Percentiles rank a stretch among this genome's conserved stretches.
phyloP scores from a whole-genome alignment of 2,113 vertebrate species.

The Calidris pygmaea region DNA sequence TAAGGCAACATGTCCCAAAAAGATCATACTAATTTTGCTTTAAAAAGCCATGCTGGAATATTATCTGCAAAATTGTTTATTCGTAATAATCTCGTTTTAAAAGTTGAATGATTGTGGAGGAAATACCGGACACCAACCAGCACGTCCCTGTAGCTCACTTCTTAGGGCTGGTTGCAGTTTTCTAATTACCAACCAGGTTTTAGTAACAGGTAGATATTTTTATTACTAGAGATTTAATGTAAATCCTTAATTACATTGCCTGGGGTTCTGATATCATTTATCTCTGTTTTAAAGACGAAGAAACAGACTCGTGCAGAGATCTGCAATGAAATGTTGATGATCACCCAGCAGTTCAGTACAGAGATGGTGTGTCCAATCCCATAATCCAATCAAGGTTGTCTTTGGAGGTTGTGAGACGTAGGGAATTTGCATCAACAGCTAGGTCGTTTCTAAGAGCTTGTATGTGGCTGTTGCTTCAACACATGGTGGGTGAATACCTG shows the following conservation, averaged over 20 bases:
- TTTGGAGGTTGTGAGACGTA: neutral
- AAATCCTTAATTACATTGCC: neutral
- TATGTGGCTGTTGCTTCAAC: fast-evolving
- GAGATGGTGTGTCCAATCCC: neutral
- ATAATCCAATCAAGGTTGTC: neutral
- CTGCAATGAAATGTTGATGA: neutral
- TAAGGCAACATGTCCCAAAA: fast-evolving
- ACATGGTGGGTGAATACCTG: neutral
- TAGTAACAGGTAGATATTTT: neutral
- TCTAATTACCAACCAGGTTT: neutral
- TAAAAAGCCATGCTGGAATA: neutral
- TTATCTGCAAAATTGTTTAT: neutral
- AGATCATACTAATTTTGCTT: neutral
- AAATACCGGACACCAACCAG: no score
- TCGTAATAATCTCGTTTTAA: fast-evolving
- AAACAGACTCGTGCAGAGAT: no score
- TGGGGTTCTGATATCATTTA: no score
- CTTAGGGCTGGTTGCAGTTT: neutral
- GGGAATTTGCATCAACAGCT: neutral
- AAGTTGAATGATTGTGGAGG: neutral
- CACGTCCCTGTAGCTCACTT: fast-evolving
- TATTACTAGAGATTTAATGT: neutral
- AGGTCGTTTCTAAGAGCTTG: neutral
- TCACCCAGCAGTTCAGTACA: fast-evolving
- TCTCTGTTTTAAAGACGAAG: neutral